Conservation (phyloP, 2,113 vertebrate species). For the Labrus mixtus region DNA sequence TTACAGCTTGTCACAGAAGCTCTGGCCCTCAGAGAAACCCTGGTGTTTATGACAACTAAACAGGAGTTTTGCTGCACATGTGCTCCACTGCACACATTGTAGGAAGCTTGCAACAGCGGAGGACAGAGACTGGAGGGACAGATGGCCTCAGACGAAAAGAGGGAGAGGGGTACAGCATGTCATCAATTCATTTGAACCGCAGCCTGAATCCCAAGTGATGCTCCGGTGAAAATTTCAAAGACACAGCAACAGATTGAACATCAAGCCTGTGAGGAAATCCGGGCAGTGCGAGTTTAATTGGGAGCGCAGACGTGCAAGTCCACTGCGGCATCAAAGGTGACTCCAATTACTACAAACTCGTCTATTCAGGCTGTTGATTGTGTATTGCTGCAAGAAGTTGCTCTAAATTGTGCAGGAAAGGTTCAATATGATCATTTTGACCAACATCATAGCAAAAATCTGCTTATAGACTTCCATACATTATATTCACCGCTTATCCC, state of each 20-base stretch:
- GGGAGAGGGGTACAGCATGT: constrained; percentile 16
- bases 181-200: constrained; percentile 56
- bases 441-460: not conserved
- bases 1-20: not conserved
- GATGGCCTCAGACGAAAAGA: constrained; percentile 58
- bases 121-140: constrained; percentile 31
- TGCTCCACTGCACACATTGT: not conserved
- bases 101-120: constrained; percentile 13
- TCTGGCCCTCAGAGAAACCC: not conserved
- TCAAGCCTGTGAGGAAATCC: constrained; percentile 34
- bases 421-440: not conserved
- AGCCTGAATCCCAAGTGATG: constrained; percentile 63
- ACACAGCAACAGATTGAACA: constrained; percentile 62
- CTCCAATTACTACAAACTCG: constrained; percentile 17
- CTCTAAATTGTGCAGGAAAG: not conserved
- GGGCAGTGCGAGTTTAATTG: constrained; percentile 49
- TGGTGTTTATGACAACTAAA: not conserved
- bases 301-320: constrained; percentile 38
- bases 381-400: not conserved
- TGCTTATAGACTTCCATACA: not conserved
- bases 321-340: constrained; percentile 25
- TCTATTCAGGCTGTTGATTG: not conserved
- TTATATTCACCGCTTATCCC: too few relatives aligned
- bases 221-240: constrained; percentile 67
- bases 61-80: not conserved